Base-by-base conservation (phyloP, 1,140 invertebrate genomes). In the Plectus sambesii region DNA sequence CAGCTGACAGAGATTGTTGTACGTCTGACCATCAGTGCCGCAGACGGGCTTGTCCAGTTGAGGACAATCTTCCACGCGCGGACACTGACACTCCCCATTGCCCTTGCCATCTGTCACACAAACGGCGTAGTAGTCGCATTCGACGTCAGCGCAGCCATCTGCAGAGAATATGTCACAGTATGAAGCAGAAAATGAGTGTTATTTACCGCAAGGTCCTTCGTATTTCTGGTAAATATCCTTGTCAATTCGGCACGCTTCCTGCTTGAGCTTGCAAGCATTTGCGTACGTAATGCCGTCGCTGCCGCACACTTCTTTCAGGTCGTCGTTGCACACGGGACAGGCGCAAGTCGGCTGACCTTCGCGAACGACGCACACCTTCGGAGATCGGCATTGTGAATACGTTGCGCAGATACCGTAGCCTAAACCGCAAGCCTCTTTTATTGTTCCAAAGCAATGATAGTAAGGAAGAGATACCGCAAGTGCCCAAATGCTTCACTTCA, bases 101-200 rank as follows among this genome's bases (percentile, higher is more conserved):
- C n/a, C n/a, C n/a, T n/a, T n/a, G n/a, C n/a, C n/a, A n/a, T n/a
- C n/a, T n/a, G n/a, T n/a, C n/a, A n/a, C n/a, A n/a, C n/a, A n/a
- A n/a, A n/a, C n/a, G n/a, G n/a, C n/a, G n/a, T n/a, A n/a, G n/a
- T n/a, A n/a, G n/a, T 87, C 81, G 69, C 87, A 92, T 61, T 82
- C 82, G 60, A 82, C 83, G 52, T 81, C 82, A 63, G 86, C 84
- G 70, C 87, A 92, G 23, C 84, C 84, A 75, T 85, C 87, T 86
- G 74, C 27, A 78, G n/a, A n/a, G n/a, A n/a, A n/a, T n/a, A n/a
- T n/a, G n/a, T n/a, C n/a, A n/a, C n/a, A n/a, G n/a, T n/a, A n/a
- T n/a, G n/a, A n/a, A n/a, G n/a, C n/a, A n/a, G n/a, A n/a, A n/a
- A n/a, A n/a, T n/a, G n/a, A n/a, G n/a, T n/a, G n/a, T n/a, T n/a